Evolutionary conservation across 2,888 invertebrate species (phyloP), one percentile per base, ranked within the genome.

Genomic region (Tenthredo notha): DNA sequence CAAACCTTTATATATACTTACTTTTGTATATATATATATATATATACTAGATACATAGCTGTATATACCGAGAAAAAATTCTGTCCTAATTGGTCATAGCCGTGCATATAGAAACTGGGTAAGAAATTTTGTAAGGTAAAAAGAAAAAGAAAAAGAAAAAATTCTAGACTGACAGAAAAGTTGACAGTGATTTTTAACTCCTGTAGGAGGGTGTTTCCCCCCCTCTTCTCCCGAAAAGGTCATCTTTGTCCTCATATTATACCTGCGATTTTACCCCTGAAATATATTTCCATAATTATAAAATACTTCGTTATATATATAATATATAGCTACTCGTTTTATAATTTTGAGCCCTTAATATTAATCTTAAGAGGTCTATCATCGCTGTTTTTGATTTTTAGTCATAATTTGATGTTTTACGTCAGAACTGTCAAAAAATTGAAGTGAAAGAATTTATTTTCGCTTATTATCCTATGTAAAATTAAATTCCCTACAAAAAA

Each of bases 151-250:
- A 33, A 33, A 33, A 4, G 5, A 33, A 4, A 33, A 33, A 33
- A 5, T 0, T n/a, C n/a, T n/a, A n/a, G n/a, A 7, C 18, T 18
- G 25, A 12, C 12, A 6, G 15, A 67, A 67, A 43, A 37, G 5
- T 37, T 47, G 75, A 75, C 47, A 61, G 67, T 67, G 61, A 61
- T 25, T 61, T 61, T 61, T 67, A 21, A 43, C 43, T 74, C 18
- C 74, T 74, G 43, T 33, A 33, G 29, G 21, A 80, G 80, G 80
- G n/a, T n/a, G n/a, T n/a, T n/a, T n/a, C n/a, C n/a, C n/a, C n/a
- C n/a, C n/a, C n/a, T n/a, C n/a, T 54, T 40, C 80, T 61, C 1
- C 21, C n/a, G 58, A 80, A 78, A 78, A 58, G 33, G 80, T 12
- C 9, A 25, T 7, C 29, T 15, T 67, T 50, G 50, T 18, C 43